phyloP scores from a whole-genome alignment of 2,888 invertebrate genomes.

The Prosopocoilus inquinatus region DNA sequence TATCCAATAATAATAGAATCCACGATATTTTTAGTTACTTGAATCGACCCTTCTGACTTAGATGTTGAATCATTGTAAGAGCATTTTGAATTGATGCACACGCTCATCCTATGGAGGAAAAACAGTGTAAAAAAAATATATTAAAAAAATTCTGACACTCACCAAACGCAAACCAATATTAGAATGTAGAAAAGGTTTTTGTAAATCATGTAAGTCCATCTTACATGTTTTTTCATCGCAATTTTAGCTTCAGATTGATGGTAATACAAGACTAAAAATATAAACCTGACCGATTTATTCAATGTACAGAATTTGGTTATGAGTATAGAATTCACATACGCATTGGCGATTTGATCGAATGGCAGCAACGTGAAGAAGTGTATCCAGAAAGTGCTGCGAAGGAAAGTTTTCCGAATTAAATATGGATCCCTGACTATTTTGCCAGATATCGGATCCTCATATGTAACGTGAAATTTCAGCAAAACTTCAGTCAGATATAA shows the following conservation, averaged over 20 bases:
- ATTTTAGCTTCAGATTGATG: slow-evolving; percentile 20
- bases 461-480: slow-evolving; percentile 28
- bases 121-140: too few species aligned
- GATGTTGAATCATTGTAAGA: not conserved
- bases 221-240: slow-evolving; percentile 21
- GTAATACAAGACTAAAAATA: slow-evolving; percentile 22
- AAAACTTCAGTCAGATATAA: slow-evolving; percentile 26
- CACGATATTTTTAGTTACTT: not conserved
- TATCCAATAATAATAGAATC: slow-evolving; percentile 20
- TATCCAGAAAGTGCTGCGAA: slow-evolving; percentile 27
- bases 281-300: slow-evolving; percentile 22
- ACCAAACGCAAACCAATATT: slow-evolving; percentile 19
- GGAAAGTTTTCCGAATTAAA: slow-evolving; percentile 24
- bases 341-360: slow-evolving; percentile 20
- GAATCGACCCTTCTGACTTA: not conserved
- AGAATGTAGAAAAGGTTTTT: slow-evolving; percentile 13
- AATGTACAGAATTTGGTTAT: slow-evolving; percentile 13
- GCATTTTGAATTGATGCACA: slow-evolving; percentile 1
- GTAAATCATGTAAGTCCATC: slow-evolving; percentile 25
- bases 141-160: slow-evolving; percentile 2
- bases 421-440: slow-evolving; percentile 21
- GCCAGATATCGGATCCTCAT: slow-evolving; percentile 28
- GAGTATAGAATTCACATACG: not conserved
- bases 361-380: slow-evolving; percentile 28
- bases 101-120: not conserved